Evolutionary conservation across 2,888 invertebrate genomes (phyloP), one percentile per base, ranked within the genome.

Genomic region (Eristalis intricaria): DNA sequence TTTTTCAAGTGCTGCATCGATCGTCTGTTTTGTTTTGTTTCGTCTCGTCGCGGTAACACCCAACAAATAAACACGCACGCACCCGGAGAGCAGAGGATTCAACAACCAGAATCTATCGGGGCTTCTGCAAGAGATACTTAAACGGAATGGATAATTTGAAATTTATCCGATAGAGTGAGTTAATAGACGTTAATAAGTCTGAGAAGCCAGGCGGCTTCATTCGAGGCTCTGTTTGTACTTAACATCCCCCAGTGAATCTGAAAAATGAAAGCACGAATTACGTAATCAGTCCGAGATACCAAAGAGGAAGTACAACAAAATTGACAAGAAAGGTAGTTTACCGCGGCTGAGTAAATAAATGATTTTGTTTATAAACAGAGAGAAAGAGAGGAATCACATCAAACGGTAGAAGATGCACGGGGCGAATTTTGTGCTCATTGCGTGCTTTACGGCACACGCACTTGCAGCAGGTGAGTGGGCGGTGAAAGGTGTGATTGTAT

Each of bases 381-480:
- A 66, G 63, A 10, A 19, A 50, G 50, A 50, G 50, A 8, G 19
- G 50, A 43, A 10, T 23, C 29, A 43, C 56, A 75, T 40, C 58
- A 26, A 77, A 68, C 66, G 77, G n/a, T 70, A 43, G 19, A 86
- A 82, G 75, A 82, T 86, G 86, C 86, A 79, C 43, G 78, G 86
- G 61, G 35, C 78, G 35, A 63, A 71, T 22, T 75, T 86, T 43
- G 75, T 78, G 26, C 71, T 86, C 58, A 86, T 86, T 63, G 86
- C 78, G 71, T 86, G 82, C 50, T 58, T 86, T 66, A 82, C 70
- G 75, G 70, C 82, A 58, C 86, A 82, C 58, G 29, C 78, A 78
- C 66, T 86, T 66, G 75, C 82, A 63, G 86, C 86, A 86, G 86
- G 86, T 86, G 74, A 86, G 82, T 86, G 32, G 78, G 70, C 68